Evolutionary conservation across 2,113 vertebrate species (phyloP), one percentile per base, ranked within the genome.

Genomic region (Camarhynchus parvulus): DNA sequence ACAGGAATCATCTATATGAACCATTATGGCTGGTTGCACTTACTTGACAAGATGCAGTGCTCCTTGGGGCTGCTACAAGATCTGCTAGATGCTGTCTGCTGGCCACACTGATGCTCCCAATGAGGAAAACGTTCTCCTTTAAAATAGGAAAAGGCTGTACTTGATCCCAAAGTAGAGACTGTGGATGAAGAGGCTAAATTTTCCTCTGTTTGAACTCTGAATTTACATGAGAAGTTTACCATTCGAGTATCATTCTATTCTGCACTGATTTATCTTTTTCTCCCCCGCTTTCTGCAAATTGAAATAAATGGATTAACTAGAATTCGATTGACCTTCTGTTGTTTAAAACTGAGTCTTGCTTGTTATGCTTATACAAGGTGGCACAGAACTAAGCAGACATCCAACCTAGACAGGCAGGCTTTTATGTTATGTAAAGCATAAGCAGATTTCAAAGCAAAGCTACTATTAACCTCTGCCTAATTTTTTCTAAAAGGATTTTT

Each of bases 401-500:
- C 86, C 84, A 95, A 78, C 80, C 76, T 93, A 89, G 83, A 77
- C 83, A 92, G 86, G 80, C 83, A 84, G 73, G 83, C 91, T 93
- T 94, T 90, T 92, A 93, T 56, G 76, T 96, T 95, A 93, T 75
- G 77, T 94, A 97, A 96, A 95, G 61, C 92, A 89, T 94, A 96
- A 97, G 95, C 91, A 97, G 96, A 97, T 96, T 95, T 92, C 76
- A 61, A 91, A 96, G 86, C 37, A 95, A 94, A 96, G 94, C 92
- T 90, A 92, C 94, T 92, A 89, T 92, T 95, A 92, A 84, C 92
- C 92, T 92, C 95, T 92, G 86, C 86, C 80, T 89, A 92, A 84
- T 94, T 95, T 96, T 83, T 96, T 87, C 89, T 95, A 81, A 89
- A 96, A 88, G 86, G 76, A 92, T 81, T 92, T 95, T 79, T 33